A percentile compares a stretch with the other conserved stretches of the same genome.
These are phyloP conservation scores for Muntiacus reevesi DNA, from an alignment of 2,113 vertebrate species.

Conservation along the genomic window DNA sequence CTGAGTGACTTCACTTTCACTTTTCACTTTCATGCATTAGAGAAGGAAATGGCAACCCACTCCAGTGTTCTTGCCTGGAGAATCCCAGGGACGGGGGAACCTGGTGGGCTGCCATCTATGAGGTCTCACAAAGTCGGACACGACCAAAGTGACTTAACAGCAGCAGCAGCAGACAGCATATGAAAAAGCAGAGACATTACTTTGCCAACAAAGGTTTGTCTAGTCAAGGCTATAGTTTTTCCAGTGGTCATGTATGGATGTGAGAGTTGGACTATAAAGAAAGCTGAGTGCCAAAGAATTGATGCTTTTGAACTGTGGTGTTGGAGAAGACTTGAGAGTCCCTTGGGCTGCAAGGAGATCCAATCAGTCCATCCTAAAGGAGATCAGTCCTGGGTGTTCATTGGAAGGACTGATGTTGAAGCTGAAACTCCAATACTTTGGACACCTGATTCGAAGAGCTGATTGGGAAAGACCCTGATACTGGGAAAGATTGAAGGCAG, in stretches of 20 bases:
- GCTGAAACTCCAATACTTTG: neutral
- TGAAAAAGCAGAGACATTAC: neutral
- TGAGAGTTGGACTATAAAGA: neutral
- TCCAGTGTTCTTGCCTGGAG: no score
- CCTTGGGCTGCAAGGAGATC: neutral
- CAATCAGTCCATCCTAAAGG: neutral
- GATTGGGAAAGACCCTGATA: neutral
- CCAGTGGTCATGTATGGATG: neutral
- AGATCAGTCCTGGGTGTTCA: neutral
- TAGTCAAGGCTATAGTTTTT: neutral
- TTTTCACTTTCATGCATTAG: no score
- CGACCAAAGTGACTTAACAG: no score
- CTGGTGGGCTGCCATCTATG: no score
- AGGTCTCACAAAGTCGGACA: no score
- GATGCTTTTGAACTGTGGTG: neutral
- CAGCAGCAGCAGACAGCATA: neutral
- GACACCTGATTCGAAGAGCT: neutral
- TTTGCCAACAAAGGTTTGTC: fast-evolving
- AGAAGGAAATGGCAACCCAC: no score
- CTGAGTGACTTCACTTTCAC: no score
- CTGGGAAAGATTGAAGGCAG: neutral
- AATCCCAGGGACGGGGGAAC: no score
- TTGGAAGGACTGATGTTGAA: neutral
- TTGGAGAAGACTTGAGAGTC: neutral
- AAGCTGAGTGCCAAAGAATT: neutral